Conservation (phyloP, 1,140 invertebrate species). For the Amphibalanus amphitrite region DNA sequence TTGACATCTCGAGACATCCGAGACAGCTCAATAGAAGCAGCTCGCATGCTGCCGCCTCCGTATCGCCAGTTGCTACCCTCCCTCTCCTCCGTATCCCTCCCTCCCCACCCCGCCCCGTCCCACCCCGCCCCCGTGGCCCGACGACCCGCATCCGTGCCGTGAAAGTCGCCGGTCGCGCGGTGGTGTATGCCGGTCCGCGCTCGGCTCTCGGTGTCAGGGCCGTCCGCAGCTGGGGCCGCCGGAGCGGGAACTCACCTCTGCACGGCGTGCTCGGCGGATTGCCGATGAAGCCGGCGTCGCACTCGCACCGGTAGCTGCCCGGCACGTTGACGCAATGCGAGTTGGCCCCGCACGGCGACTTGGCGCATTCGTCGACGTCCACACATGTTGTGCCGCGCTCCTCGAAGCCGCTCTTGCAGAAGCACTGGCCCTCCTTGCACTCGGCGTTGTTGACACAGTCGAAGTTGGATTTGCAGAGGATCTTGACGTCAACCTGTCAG, state of each 20-base stretch:
- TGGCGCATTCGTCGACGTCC: slow-evolving; percentile 67
- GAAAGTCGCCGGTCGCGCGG: not conserved
- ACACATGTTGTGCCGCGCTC: slow-evolving; percentile 33
- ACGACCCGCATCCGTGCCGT: not conserved
- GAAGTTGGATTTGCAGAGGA: slow-evolving; percentile 68
- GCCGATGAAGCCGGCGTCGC: slow-evolving; percentile 65
- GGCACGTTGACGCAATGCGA: slow-evolving; percentile 63
- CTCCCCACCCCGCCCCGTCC: too few relatives aligned
- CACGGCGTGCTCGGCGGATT: slow-evolving; percentile 57
- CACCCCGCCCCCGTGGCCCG: too few relatives aligned
- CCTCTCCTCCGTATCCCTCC: too few relatives aligned
- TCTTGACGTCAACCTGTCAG: slow-evolving; percentile 49
- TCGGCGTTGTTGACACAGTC: slow-evolving; percentile 83
- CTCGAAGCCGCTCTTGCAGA: slow-evolving; percentile 73
- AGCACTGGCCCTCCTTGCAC: slow-evolving; percentile 72
- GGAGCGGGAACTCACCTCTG: slow-evolving; percentile 37
- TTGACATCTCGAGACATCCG: too few relatives aligned
- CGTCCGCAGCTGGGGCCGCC: not conserved
- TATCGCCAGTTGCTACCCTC: too few relatives aligned
- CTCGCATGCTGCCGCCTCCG: too few relatives aligned
- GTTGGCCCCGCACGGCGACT: slow-evolving; percentile 54
- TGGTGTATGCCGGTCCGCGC: not conserved
- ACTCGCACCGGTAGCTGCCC: slow-evolving; percentile 72
- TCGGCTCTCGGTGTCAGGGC: not conserved
- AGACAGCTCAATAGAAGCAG: too few relatives aligned